phyloP scores from a whole-genome alignment of 2,113 vertebrate genomes.

The Triplophysa tibetana region DNA sequence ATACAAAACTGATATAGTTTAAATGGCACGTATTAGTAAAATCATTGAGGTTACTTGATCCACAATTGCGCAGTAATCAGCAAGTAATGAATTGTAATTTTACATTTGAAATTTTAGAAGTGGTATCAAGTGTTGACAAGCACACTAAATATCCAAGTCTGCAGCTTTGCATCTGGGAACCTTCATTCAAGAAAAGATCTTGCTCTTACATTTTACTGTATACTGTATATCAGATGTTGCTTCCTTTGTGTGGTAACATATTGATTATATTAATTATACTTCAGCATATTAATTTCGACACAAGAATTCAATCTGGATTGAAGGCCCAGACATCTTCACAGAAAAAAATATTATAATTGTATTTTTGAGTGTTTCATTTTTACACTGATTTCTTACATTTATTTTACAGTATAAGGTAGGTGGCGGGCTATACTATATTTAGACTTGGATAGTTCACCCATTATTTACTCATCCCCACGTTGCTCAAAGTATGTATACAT shows the following conservation, averaged over 20 bases:
- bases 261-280: not conserved
- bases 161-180: too few relatives aligned
- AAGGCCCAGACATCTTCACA: not conserved
- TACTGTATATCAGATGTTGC: not conserved
- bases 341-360: not conserved
- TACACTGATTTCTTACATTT: too few relatives aligned
- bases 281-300: not conserved
- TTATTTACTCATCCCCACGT: too few relatives aligned
- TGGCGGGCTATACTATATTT: too few relatives aligned
- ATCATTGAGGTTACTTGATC: not conserved
- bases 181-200: not conserved
- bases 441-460: too few relatives aligned
- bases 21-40: not conserved
- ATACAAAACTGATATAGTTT: not conserved
- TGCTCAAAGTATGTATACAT: too few relatives aligned
- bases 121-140: not conserved
- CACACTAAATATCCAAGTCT: too few relatives aligned
- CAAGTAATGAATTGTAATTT: not conserved
- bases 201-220: not conserved
- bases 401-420: too few relatives aligned
- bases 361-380: not conserved
- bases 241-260: not conserved
- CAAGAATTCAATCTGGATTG: not conserved
- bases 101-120: not conserved
- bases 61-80: not conserved